Evolutionary conservation across 2,797 vertebrate species (phyloP), one percentile per base, ranked within the genome.

Genomic region (Scolopax rusticola): DNA sequence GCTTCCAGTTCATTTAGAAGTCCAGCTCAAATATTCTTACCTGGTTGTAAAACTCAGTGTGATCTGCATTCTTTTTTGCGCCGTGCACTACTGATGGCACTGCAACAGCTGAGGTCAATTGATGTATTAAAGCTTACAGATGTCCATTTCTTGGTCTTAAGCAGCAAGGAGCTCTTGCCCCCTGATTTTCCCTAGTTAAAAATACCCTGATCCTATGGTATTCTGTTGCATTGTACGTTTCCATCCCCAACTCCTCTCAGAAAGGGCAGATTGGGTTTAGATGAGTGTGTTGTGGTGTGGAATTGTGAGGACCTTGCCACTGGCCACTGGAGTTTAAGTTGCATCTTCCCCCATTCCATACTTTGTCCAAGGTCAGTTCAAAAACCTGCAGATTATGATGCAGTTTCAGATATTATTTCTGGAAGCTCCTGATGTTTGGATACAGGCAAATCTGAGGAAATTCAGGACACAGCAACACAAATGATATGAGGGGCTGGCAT

Each of bases 251-350:
- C 12, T 47, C 24, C 48, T 63, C n/a, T 69, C 53, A 56, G 38
- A 47, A 56, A 70, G 48, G 3, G 7, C 38, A 21, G 10, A 65
- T 86, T 75, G 38, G 16, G 14, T 75, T 84, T 60, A 48, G 19
- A 23, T 33, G 16, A 17, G 16, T 16, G 8, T 20, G 14, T 59
- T 71, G 28, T 47, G 28, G 20, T 0, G 0, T 60, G 53, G 69
- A 68, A 78, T 23, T 84, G 19, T 53, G 48, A 65, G 50, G 28
- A n/a, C 25, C 14, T 73, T 65, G 61, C 65, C 84, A 54, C 10
- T 54, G 45, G 25, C n/a, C 23, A 28, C 60, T 86, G 53, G 83
- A 68, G 75, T 82, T 94, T 65, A 65, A 88, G 78, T 32, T 73
- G 6, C 17, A 12, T 67, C 25, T 86, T 69, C 27, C 11, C 8